A percentile compares a stretch with the other conserved stretches of the same genome.
Conservation (phyloP, 2,797 vertebrate species). For the Lateolabrax maculatus region DNA sequence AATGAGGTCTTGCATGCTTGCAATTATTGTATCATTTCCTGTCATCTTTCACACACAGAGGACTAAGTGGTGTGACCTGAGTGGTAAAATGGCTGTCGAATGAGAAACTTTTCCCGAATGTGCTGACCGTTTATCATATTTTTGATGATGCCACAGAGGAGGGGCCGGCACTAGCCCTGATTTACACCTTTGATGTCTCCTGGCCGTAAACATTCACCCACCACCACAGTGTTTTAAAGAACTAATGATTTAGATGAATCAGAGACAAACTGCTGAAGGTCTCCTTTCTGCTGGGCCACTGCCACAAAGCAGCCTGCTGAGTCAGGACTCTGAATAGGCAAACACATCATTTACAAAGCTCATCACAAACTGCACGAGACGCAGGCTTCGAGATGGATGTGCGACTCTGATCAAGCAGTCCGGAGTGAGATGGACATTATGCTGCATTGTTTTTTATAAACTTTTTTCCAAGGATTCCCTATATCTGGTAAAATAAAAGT, state of each 20-base stretch:
- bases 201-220: conserved; percentile 63
- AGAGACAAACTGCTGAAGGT: conserved; percentile 76
- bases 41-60: conserved; percentile 29
- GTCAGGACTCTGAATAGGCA: conserved; percentile 66
- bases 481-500: not conserved
- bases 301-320: conserved; percentile 68
- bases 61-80: conserved; percentile 58
- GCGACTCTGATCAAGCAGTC: conserved; percentile 23
- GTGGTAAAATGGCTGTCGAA: conserved; percentile 30
- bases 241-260: conserved; percentile 78
- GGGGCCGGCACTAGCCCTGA: conserved; percentile 36
- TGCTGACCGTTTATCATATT: conserved; percentile 64
- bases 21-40: conserved; percentile 45
- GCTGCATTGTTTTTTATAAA: conserved; percentile 16
- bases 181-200: conserved; percentile 74
- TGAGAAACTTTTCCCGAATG: conserved; percentile 48
- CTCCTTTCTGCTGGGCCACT: conserved; percentile 63
- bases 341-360: conserved; percentile 71
- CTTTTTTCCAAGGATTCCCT: not conserved
- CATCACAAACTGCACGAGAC: conserved; percentile 60
- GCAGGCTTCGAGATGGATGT: conserved; percentile 30
- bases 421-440: conserved; percentile 3
- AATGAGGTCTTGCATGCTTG: conserved; percentile 27
- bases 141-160: conserved; percentile 56
- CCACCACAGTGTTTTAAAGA: conserved; percentile 65